Evolutionary conservation across 1,140 invertebrate genomes (phyloP), one percentile per base, ranked within the genome.

Genomic region (Rhynchophorus ferrugineus): DNA sequence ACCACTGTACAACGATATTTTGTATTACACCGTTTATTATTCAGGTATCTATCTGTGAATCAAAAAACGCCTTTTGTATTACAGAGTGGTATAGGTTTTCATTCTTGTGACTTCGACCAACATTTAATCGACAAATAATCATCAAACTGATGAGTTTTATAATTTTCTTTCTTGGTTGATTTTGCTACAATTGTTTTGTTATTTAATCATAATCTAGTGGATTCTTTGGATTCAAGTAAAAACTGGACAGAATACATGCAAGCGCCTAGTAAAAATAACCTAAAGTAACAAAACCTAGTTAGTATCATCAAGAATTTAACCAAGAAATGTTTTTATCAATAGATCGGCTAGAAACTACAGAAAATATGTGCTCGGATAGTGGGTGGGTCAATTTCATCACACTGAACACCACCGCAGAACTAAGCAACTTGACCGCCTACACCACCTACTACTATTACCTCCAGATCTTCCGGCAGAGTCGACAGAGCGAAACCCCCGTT

Each of bases 11-110:
- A 76, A 88, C 7, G 78, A 81, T 7, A 71, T 94, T 1, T 75
- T 95, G 1, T 85, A 89, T 38, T 96, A 92, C 68, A 82, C 88
- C 18, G 75, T 92, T 18, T 89, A 88, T 85, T 84, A 59, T 75
- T 78, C 41, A 48, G 50, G 38, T 61, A 44, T 18, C 74, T 78
- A 71, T 77, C 80, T n/a, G 2, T 20, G 8, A 29, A 29, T 44
- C 2, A 44, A 5, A 11, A 20, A 44, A 29, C 5, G 16, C 18
- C 18, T 11, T 11, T 9, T 17, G n/a, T n/a, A n/a, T n/a, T n/a
- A n/a, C n/a, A n/a, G n/a, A n/a, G n/a, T n/a, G n/a, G n/a, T n/a
- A n/a, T n/a, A n/a, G n/a, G n/a, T n/a, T n/a, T n/a, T n/a, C n/a
- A n/a, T n/a, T n/a, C n/a, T n/a, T n/a, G n/a, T n/a, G n/a, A n/a